Conservation (phyloP, 1,140 invertebrate genomes). For the Cydia amplana region DNA sequence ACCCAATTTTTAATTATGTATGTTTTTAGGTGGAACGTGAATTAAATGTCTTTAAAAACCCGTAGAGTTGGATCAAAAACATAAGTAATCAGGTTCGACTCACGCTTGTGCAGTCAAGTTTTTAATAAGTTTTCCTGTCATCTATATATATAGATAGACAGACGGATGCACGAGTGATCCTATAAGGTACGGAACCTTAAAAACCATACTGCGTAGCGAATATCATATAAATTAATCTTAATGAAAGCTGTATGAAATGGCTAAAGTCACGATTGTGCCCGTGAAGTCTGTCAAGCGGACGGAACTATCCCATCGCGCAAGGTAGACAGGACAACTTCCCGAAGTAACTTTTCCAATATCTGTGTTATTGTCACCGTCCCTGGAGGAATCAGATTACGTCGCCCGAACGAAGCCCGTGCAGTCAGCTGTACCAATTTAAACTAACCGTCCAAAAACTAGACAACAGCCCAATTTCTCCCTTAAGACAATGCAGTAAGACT, state of each 20-base stretch:
- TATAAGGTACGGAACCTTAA: no score
- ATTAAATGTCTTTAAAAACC: no score
- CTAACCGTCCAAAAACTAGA: not conserved
- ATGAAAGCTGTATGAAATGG: conserved; percentile 6
- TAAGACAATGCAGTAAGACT: not conserved
- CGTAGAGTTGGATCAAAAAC: no score
- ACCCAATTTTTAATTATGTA: no score
- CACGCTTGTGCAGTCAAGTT: no score
- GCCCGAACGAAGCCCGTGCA: conserved; percentile 18
- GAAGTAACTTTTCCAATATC: conserved; percentile 32
- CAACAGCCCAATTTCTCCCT: not conserved
- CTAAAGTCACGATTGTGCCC: not conserved
- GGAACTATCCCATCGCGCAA: conserved; percentile 21
- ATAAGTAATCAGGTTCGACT: no score
- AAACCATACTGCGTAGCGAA: not conserved
- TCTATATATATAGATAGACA: no score
- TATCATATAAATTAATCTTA: not conserved
- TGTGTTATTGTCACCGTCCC: conserved; percentile 32
- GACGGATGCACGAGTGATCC: no score
- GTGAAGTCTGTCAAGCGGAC: conserved; percentile 23
- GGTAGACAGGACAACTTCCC: conserved; percentile 27
- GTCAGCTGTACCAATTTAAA: conserved; percentile 16
- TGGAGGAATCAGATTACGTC: conserved; percentile 29
- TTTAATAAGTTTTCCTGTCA: no score
- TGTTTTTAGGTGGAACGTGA: no score